Base-by-base conservation (phyloP, 1,140 invertebrate genomes). In the Drosophila erecta region DNA sequence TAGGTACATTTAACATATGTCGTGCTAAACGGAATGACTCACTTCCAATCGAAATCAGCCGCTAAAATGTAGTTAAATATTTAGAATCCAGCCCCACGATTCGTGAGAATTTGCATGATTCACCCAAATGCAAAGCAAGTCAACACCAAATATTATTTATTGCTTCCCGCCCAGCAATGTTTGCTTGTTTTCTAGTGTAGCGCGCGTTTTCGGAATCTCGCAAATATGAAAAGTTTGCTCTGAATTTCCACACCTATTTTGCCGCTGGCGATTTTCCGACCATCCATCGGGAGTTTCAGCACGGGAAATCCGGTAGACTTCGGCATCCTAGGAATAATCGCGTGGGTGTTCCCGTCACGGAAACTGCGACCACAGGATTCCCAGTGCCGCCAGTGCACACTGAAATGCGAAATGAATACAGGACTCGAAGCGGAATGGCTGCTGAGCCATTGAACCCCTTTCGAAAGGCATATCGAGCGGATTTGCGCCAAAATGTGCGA, bases 391-490 rank as follows among this genome's bases (percentile, higher is more conserved):
- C 40, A 38, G 20, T 15, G 27, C 27, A 35, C n/a, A 22, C 24
- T 30, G 41, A 12, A 20, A 27, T 10, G 20, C 14, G 37, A 20
- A 37, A 53, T 27, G 38, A 56, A 59, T 47, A 27, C 22, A 10
- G 15, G 46, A 27, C 30, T 38, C 49, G 33, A 4, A 56, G 15
- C 15, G 11, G 30, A 30, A 30, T 30, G 30, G 30, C 17, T 27
- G 20, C 58, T 49, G 41, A 74, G 70, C 71, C 50, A 74, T 51
- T 75, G 53, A 55, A 55, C 57, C 72, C 72, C 66, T 75, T 75
- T 76, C 41, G 12, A 54, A 75, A 44, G 59, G 38, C 72, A 57
- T 51, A 65, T 75, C 59, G 53, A 49, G 49, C 43, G 73, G 72
- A 69, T 76, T 76, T 76, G 30, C 17, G 38, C 41, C n/a, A 20